Conservation (phyloP, 2,888 invertebrate genomes). For the Cephus rjabovi region DNA sequence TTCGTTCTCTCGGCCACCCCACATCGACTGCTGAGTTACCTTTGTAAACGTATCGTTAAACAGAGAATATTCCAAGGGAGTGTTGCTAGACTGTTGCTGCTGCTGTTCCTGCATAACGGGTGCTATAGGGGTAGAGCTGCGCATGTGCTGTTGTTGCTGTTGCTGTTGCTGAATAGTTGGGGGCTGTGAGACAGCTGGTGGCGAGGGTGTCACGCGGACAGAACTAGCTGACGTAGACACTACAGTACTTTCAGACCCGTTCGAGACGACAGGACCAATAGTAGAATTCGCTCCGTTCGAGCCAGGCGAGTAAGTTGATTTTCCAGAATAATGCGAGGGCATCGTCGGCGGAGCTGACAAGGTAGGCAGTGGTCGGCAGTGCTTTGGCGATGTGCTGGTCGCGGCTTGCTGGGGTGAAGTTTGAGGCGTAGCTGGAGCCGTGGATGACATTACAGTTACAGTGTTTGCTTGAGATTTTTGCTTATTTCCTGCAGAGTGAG, state of each 20-base stretch:
- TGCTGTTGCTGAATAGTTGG: conserved; percentile 46
- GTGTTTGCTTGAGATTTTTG: conserved; percentile 45
- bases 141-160: conserved; percentile 44
- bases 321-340: conserved; percentile 50
- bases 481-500: conserved; percentile 47
- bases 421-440: conserved; percentile 42
- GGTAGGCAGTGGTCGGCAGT: conserved; percentile 62
- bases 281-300: conserved; percentile 45
- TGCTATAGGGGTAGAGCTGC: conserved; percentile 50
- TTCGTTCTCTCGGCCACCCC: conserved; percentile 71
- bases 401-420: conserved; percentile 48
- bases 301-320: conserved; percentile 54
- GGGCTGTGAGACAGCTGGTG: conserved; percentile 41
- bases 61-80: conserved; percentile 85
- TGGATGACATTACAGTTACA: conserved; percentile 35
- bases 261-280: conserved; percentile 35
- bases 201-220: conserved; percentile 52
- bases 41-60: conserved; percentile 83
- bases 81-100: conserved; percentile 61
- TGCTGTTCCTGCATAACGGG: conserved; percentile 56
- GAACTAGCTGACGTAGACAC: conserved; percentile 48
- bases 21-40: conserved; percentile 74
- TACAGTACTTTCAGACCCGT: conserved; percentile 39
- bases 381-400: conserved; percentile 60
- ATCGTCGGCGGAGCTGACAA: conserved; percentile 57